These are phyloP conservation scores for Hepsetus odoe DNA, from an alignment of 2,113 vertebrate species.

Conservation along the genomic window DNA sequence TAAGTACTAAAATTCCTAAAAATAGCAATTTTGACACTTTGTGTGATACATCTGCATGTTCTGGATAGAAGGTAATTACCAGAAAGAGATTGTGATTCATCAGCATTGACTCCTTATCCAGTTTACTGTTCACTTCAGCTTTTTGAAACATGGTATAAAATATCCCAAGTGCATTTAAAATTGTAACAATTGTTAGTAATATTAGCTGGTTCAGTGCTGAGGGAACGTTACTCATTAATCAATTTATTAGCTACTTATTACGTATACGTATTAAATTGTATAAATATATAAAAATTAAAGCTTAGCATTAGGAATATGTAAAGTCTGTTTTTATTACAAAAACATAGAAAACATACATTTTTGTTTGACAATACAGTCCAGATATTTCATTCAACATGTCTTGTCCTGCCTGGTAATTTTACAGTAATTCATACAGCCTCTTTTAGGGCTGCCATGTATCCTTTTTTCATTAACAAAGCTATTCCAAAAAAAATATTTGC, in stretches of 20 bases:
- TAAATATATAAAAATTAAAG: too few relatives aligned
- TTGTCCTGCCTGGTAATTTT: not conserved
- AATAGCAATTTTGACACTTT: too few relatives aligned
- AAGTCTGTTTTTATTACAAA: not conserved
- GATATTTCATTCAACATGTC: constrained; percentile 3
- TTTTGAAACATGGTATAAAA: not conserved
- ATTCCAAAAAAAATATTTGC: too few relatives aligned
- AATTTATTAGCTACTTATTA: too few relatives aligned
- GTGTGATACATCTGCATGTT: not conserved
- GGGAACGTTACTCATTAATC: not conserved
- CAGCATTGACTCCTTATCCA: constrained; percentile 10
- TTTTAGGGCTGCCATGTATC: not conserved
- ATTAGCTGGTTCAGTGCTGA: not conserved
- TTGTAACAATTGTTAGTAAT: not conserved
- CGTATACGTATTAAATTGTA: too few relatives aligned
- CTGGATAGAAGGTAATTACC: constrained; percentile 18
- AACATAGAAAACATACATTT: not conserved
- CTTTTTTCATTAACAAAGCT: too few relatives aligned
- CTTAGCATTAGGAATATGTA: too few relatives aligned
- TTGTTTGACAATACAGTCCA: not conserved
- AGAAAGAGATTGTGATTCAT: constrained; percentile 17
- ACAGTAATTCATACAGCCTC: not conserved
- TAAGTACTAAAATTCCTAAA: too few relatives aligned
- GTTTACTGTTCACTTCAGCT: too few relatives aligned
- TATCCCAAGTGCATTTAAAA: not conserved